phyloP scores from a whole-genome alignment of 1,140 invertebrate genomes.

The Venturia canescens region DNA sequence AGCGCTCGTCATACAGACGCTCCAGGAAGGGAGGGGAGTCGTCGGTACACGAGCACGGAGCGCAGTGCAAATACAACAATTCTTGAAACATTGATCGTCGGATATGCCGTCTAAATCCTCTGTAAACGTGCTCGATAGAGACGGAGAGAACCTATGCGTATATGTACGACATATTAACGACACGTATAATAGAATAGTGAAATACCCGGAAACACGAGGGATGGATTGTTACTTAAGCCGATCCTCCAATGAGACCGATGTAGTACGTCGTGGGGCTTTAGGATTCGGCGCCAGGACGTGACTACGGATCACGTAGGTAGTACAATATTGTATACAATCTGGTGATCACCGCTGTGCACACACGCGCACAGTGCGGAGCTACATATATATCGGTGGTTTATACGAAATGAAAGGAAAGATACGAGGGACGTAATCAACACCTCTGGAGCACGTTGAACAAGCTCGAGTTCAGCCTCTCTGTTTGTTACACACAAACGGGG shows the following conservation, averaged over 20 bases:
- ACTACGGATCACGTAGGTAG: background rate
- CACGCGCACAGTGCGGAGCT: background rate
- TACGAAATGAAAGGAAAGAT: no score
- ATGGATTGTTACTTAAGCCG: slow-evolving; percentile 44
- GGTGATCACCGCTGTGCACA: background rate
- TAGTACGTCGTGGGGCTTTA: slow-evolving; percentile 39
- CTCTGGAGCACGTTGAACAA: background rate
- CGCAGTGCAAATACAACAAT: slow-evolving; percentile 43
- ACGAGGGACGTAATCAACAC: background rate
- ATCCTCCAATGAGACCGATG: slow-evolving; percentile 37
- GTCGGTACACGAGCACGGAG: background rate
- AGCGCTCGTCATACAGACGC: background rate
- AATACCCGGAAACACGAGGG: slow-evolving; percentile 21
- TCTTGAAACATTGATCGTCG: slow-evolving; percentile 39
- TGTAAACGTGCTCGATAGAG: no score
- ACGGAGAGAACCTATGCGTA: background rate
- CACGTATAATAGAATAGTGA: background rate
- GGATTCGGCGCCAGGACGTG: slow-evolving; percentile 19
- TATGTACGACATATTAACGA: background rate
- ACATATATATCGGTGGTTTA: no score
- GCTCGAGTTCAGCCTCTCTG: background rate
- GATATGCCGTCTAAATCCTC: background rate
- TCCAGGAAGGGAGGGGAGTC: background rate
- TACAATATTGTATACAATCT: slow-evolving; percentile 26
- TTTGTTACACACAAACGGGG: background rate